Percentiles rank a stretch among this genome's conserved stretches.
These are phyloP conservation scores for Circus cinereus DNA, from an alignment of 2,797 vertebrate species.

Conservation along the genomic window DNA sequence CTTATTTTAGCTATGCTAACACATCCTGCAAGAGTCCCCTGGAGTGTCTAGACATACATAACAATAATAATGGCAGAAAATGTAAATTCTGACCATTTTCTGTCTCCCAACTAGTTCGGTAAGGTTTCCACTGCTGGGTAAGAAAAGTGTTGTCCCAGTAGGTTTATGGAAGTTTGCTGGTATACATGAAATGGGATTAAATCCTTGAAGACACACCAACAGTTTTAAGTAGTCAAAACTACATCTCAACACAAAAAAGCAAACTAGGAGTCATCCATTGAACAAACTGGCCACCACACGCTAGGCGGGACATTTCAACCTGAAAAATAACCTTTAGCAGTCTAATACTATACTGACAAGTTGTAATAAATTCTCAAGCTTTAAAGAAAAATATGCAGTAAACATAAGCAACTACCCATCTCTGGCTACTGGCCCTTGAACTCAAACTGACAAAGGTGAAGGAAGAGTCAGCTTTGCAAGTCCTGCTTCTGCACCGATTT, in stretches of 20 bases:
- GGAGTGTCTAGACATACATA: neutral
- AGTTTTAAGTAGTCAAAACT: neutral
- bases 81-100: neutral
- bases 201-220: neutral
- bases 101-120: neutral
- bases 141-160: neutral
- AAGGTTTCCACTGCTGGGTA: neutral
- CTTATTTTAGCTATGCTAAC: neutral
- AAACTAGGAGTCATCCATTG: neutral
- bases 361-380: neutral
- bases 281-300: neutral
- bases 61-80: neutral
- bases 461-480: neutral
- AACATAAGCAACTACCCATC: neutral
- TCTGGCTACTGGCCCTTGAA: neutral
- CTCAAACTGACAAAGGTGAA: neutral
- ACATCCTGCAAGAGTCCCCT: neutral
- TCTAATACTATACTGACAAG: neutral
- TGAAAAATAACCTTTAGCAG: neutral
- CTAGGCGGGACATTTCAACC: neutral
- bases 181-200: neutral
- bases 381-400: neutral
- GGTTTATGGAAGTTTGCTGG: neutral
- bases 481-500: neutral
- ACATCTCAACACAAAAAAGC: neutral